A percentile compares a stretch with the other conserved stretches of the same genome.
Evolutionary conservation across 1,140 invertebrate genomes (phyloP).

Genomic region (Sinonovacula constricta): DNA sequence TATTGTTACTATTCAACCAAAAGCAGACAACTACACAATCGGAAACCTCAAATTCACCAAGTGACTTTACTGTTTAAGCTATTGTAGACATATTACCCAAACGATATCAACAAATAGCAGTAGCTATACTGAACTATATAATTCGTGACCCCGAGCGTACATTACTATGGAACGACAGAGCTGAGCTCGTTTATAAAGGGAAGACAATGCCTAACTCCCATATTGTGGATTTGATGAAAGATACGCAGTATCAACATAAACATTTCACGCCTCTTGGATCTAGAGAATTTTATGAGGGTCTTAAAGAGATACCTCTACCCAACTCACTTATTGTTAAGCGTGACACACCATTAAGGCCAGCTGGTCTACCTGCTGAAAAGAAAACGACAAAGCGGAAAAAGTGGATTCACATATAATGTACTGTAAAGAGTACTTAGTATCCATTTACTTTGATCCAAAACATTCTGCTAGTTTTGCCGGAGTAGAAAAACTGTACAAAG

Average conservation of each 20-base stretch:
- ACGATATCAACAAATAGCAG: neutral
- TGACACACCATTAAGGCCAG: neutral
- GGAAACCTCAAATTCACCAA: neutral
- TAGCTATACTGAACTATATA: neutral
- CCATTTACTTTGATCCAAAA: slow-evolving; percentile 20
- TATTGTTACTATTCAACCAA: neutral
- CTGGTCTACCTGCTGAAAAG: neutral
- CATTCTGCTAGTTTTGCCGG: slow-evolving; percentile 3
- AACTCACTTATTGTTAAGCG: neutral
- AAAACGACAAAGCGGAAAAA: neutral
- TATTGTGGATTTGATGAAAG: neutral
- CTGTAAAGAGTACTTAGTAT: slow-evolving; percentile 33
- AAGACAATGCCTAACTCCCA: neutral
- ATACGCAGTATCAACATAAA: neutral
- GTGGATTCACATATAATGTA: slow-evolving; percentile 7
- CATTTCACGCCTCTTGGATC: neutral
- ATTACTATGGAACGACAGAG: neutral
- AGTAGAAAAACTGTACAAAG: slow-evolving; percentile 28
- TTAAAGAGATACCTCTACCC: neutral
- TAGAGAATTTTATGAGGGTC: neutral
- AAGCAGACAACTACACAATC: neutral
- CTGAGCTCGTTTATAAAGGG: neutral
- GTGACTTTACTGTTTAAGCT: neutral
- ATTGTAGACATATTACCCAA: neutral
- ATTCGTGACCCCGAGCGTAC: neutral